A percentile compares a stretch with the other conserved stretches of the same genome.
These are phyloP conservation scores for Helicolenus hilgendorfi DNA, from an alignment of 2,797 vertebrate genomes.

Conservation along the genomic window DNA sequence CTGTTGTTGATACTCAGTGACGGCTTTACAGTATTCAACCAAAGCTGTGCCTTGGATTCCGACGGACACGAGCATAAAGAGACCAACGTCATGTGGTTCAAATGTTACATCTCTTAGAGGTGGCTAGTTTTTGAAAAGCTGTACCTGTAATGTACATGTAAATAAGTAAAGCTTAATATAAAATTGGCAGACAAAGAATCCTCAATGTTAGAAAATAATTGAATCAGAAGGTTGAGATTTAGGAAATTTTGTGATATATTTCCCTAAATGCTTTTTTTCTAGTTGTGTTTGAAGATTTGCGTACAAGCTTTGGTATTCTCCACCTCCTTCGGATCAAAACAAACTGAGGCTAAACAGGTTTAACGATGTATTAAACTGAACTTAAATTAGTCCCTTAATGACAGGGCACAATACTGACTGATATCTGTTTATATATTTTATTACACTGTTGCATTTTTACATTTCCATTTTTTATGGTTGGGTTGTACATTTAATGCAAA, in stretches of 20 bases:
- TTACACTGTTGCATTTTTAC: conserved; percentile 46
- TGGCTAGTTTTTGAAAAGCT: background rate
- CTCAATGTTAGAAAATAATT: background rate
- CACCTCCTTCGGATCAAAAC: background rate
- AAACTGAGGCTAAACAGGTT: background rate
- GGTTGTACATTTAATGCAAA: conserved; percentile 62
- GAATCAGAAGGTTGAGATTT: background rate
- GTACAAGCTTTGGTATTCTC: background rate
- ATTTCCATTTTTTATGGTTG: conserved; percentile 66
- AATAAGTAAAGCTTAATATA: background rate
- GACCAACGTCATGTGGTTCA: background rate
- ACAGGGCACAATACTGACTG: conserved; percentile 22
- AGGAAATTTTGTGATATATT: background rate
- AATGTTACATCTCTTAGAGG: background rate
- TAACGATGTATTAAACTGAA: background rate
- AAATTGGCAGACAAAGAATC: background rate
- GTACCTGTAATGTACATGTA: background rate
- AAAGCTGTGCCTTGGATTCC: conserved; percentile 61
- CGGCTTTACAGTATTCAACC: conserved; percentile 25
- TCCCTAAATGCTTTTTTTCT: background rate
- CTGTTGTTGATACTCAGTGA: background rate
- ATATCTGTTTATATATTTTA: conserved; percentile 45
- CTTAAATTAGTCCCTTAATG: background rate
- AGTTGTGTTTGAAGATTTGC: background rate
- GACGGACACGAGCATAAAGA: background rate